Percentiles rank a stretch among this genome's conserved stretches.
Conservation (phyloP, 2,797 vertebrate genomes). For the Limosa lapponica region DNA sequence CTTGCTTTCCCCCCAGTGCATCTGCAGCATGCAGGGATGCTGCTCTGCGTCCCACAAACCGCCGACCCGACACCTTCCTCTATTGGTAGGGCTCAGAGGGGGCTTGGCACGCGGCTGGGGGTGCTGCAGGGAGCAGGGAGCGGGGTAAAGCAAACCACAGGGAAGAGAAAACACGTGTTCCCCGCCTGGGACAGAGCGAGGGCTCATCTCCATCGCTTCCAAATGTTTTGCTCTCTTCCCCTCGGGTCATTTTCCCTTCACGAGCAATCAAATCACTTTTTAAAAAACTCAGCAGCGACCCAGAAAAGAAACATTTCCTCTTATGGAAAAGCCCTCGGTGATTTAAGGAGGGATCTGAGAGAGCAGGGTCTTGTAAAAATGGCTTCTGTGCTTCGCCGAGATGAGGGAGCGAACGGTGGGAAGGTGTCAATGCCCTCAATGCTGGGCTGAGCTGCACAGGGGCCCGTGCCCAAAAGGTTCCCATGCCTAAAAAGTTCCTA, state of each 20-base stretch:
- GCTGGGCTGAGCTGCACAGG: background rate
- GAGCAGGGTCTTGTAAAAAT: constrained; percentile 5
- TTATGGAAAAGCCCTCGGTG: constrained; percentile 47
- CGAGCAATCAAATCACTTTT: constrained; percentile 45
- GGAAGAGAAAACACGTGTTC: constrained; percentile 38
- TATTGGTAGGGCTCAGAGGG: background rate
- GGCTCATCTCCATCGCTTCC: constrained; percentile 17
- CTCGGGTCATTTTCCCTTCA: constrained; percentile 38
- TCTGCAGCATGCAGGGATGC: fast-evolving
- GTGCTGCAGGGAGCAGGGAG: background rate
- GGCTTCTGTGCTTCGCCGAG: background rate
- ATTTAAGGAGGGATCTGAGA: constrained; percentile 4
- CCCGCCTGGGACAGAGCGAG: background rate
- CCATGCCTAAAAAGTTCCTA: fast-evolving
- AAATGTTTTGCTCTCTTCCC: background rate
- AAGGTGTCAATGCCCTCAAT: fast-evolving
- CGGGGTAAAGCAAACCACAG: background rate
- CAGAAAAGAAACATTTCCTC: constrained; percentile 67
- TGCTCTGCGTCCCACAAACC: background rate
- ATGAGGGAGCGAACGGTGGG: fast-evolving
- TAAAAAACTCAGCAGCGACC: constrained; percentile 41
- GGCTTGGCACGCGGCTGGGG: fast-evolving
- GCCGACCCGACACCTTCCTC: background rate
- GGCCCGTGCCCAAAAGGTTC: fast-evolving
- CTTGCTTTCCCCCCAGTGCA: background rate